phyloP scores from a whole-genome alignment of 1,140 invertebrate genomes.

The Papilio helenus region DNA sequence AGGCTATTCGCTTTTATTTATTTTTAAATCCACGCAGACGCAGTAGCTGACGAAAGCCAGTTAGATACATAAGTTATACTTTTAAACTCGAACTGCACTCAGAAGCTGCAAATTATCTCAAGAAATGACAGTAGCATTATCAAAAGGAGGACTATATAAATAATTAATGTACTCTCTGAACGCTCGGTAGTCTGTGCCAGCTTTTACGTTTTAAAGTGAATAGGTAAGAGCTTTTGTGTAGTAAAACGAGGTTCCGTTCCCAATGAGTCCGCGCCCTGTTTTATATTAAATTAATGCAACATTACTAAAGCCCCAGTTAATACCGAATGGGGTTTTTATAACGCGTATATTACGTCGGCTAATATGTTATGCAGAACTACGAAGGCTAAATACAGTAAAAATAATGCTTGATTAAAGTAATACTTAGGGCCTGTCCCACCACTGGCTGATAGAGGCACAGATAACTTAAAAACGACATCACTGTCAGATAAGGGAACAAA shows the following conservation, averaged over 20 bases:
- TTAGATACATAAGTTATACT: neutral
- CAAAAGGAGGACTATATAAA: constrained; percentile 28
- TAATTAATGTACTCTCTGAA: constrained; percentile 40
- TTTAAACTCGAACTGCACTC: neutral
- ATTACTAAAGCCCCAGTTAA: constrained; percentile 43
- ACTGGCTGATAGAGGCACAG: too few species aligned
- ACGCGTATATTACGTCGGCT: neutral
- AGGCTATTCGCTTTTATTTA: too few species aligned
- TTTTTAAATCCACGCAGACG: too few species aligned
- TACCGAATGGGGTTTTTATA: neutral
- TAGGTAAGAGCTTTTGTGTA: constrained; percentile 69
- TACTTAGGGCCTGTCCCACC: too few species aligned
- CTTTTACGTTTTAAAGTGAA: constrained; percentile 76
- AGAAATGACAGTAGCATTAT: constrained; percentile 34
- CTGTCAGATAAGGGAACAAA: too few species aligned
- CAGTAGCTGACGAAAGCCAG: too few species aligned
- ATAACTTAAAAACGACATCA: too few species aligned
- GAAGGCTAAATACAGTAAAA: too few species aligned
- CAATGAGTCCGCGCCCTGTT: constrained; percentile 61
- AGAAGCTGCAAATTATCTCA: constrained; percentile 36
- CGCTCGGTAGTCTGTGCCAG: constrained; percentile 50
- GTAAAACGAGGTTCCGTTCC: constrained; percentile 66
- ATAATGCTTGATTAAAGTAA: too few species aligned
- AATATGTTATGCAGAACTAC: neutral
- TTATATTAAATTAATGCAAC: constrained; percentile 66